Percentiles rank a stretch among this genome's conserved stretches.
phyloP scores from a whole-genome alignment of 1,140 invertebrate genomes.

The Batillaria attramentaria region DNA sequence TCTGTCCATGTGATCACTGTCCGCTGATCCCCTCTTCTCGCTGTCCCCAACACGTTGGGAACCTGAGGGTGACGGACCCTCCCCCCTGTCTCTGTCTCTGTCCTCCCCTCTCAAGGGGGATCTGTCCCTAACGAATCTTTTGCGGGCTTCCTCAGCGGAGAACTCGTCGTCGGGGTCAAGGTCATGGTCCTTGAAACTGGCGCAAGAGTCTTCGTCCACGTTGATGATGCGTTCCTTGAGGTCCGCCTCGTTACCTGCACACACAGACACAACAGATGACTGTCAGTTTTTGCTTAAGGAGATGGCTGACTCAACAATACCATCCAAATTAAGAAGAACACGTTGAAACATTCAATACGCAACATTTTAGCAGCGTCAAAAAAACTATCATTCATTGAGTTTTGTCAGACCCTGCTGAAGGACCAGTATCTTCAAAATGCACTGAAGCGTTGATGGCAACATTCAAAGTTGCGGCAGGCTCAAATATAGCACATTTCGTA shows the following conservation, averaged over 20 bases:
- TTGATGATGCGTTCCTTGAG: constrained; percentile 38
- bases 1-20: neutral
- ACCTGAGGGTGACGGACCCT: constrained; percentile 5
- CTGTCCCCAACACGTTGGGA: neutral
- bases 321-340: neutral
- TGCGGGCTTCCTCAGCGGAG: constrained; percentile 10
- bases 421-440: neutral
- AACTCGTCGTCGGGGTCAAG: constrained; percentile 6
- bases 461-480: neutral
- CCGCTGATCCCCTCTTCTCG: neutral
- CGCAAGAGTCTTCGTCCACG: constrained; percentile 36
- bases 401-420: neutral
- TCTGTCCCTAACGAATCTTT: constrained; percentile 25
- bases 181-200: constrained; percentile 31
- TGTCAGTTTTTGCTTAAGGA: neutral
- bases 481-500: too few relatives aligned
- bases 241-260: constrained; percentile 22
- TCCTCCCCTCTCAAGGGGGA: constrained; percentile 18
- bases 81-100: constrained; percentile 16
- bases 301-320: neutral
- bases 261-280: neutral
- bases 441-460: neutral
- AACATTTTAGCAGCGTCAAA: neutral
- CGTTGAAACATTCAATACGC: neutral
- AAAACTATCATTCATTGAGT: neutral